Conservation (phyloP, 2,888 invertebrate species). For the Drosophila mimica region DNA sequence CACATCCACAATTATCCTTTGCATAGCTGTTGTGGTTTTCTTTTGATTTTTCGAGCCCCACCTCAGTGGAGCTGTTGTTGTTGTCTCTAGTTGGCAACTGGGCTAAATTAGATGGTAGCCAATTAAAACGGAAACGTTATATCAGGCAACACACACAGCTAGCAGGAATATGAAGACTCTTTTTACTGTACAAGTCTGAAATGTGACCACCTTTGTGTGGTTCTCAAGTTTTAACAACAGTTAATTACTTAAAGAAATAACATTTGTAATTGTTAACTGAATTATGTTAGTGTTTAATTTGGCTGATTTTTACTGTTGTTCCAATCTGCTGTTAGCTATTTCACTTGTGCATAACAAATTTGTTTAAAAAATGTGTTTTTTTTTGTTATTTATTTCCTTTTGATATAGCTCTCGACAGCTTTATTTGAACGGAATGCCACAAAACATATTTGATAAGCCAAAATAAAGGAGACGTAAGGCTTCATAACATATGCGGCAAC, state of each 20-base stretch:
- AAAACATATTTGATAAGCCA: background rate
- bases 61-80: background rate
- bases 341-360: background rate
- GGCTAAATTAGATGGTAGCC: conserved; percentile 32
- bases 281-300: background rate
- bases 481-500: background rate
- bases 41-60: conserved; percentile 11
- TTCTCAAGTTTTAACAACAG: background rate
- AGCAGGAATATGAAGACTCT: background rate
- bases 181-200: background rate
- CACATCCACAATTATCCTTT: background rate
- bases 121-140: conserved; percentile 48
- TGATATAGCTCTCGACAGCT: background rate
- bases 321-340: background rate
- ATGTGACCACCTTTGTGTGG: background rate
- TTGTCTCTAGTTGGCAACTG: conserved; percentile 23
- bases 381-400: background rate
- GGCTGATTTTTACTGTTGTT: background rate
- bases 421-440: background rate
- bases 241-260: background rate
- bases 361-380: background rate
- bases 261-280: background rate
- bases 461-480: background rate
- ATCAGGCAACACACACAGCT: conserved; percentile 2
- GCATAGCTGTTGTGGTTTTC: conserved; percentile 22